A percentile compares a stretch with the other conserved stretches of the same genome.
Evolutionary conservation across 1,140 invertebrate species (phyloP).

Genomic region (Drosophila tani): DNA sequence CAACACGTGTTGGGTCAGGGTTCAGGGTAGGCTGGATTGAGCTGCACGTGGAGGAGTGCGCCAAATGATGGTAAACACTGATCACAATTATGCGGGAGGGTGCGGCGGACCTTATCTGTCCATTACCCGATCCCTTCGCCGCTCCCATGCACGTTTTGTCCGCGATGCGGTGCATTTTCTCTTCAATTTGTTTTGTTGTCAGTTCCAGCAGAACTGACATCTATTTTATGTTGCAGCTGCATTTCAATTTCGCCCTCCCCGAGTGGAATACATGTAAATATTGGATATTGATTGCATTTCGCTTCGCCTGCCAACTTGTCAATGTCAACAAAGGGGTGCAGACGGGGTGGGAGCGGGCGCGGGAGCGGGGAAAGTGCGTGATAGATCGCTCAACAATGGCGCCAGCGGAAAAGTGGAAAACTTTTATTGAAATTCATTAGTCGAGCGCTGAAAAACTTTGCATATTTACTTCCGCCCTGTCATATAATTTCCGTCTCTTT

Average conservation of each 20-base stretch:
- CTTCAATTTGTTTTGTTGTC: slow-evolving; percentile 65
- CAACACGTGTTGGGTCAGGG: slow-evolving; percentile 38
- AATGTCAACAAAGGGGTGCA: slow-evolving; percentile 49
- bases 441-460: slow-evolving; percentile 42
- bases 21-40: slow-evolving; percentile 39
- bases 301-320: slow-evolving; percentile 68
- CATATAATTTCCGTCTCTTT: slow-evolving; percentile 19
- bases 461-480: slow-evolving; percentile 50
- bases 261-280: slow-evolving; percentile 48
- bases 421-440: slow-evolving; percentile 67
- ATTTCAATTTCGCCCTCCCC: slow-evolving; percentile 46
- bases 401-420: slow-evolving; percentile 38
- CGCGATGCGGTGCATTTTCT: slow-evolving; percentile 21
- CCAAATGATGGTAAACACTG: slow-evolving; percentile 51
- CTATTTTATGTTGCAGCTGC: slow-evolving; percentile 59
- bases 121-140: background rate
- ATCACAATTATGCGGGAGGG: slow-evolving; percentile 45
- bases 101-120: too few species aligned
- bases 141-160: background rate
- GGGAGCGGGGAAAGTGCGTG: slow-evolving; percentile 32
- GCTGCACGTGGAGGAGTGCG: slow-evolving; percentile 37
- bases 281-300: slow-evolving; percentile 79
- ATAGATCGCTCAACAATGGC: slow-evolving; percentile 53
- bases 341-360: background rate
- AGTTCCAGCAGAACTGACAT: slow-evolving; percentile 64